Evolutionary conservation across 2,888 invertebrate species (phyloP), one percentile per base, ranked within the genome.

Genomic region (Spilarctia lutea): DNA sequence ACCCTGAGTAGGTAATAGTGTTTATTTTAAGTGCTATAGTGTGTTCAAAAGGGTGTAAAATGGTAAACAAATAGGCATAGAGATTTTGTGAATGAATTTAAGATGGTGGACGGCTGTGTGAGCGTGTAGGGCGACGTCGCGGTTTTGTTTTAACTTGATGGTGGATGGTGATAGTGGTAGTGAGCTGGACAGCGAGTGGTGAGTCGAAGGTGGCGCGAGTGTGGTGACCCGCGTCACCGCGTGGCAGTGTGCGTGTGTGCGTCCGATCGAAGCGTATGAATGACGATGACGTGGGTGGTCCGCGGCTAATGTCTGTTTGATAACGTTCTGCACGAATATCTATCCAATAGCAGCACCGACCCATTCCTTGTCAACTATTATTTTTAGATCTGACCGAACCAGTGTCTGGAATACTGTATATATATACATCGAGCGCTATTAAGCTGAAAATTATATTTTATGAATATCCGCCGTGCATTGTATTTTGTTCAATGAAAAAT

Each of bases 31-130:
- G 79, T 79, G 85, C 74, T 75, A 75, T 72, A 79, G 65, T 78
- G 87, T 87, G 91, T 82, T 88, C 88, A 88, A 83, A 81, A 84
- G 90, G 87, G 91, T 89, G 91, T 87, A 83, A 93, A 92, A 91
- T 91, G 92, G 94, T 95, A 95, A 94, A 95, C 92, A 94, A 95
- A 93, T 93, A 93, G 86, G 87, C 87, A 91, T 89, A 93, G 93
- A 92, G 91, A 94, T 93, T 95, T 96, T 95, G 95, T 96, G 95
- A 96, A 96, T 96, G 95, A 95, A 95, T 92, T 93, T 95, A 96
- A 95, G 93, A 96, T 96, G 95, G 95, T 93, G 94, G 95, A 91
- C 92, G 91, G 79, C 82, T 86, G 84, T 88, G 90, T 90, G 92
- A 90, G 91, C 89, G 88, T 88, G 90, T 89, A 85, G 86, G 87